Evolutionary conservation across 2,113 vertebrate genomes (phyloP).

Genomic region (Mormyrus lacerda): DNA sequence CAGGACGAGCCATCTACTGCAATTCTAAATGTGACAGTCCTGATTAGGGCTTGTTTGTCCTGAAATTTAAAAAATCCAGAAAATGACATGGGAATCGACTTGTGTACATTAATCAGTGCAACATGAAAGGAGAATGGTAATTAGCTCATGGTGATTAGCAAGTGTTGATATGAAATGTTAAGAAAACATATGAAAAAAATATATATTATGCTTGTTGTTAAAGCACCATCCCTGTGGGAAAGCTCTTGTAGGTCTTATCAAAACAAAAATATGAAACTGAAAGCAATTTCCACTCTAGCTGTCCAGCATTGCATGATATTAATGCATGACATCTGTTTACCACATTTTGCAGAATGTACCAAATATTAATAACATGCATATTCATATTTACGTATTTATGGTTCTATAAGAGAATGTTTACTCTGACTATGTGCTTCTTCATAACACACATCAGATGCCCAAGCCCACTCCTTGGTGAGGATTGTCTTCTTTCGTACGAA

Average conservation of each 20-base stretch:
- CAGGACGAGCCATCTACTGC: constrained; percentile 4
- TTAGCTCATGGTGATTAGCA: constrained; percentile 61
- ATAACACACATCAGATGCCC: neutral
- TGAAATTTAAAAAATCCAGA: constrained; percentile 49
- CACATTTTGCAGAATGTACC: constrained; percentile 3
- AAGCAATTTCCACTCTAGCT: constrained; percentile 8
- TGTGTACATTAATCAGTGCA: constrained; percentile 55
- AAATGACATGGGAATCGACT: constrained; percentile 66
- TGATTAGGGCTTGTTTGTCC: constrained; percentile 67
- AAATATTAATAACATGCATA: constrained; percentile 12
- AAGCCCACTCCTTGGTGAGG: neutral
- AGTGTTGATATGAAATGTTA: constrained; percentile 51
- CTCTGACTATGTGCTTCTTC: neutral
- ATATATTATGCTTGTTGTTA: constrained; percentile 36
- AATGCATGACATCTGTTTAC: constrained; percentile 13
- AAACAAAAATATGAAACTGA: constrained; percentile 24
- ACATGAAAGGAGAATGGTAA: constrained; percentile 64
- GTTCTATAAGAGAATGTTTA: neutral
- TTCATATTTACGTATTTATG: constrained; percentile 2
- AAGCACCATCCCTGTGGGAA: constrained; percentile 32
- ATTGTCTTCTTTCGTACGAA: neutral
- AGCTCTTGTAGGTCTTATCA: constrained; percentile 40
- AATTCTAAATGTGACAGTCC: constrained; percentile 40
- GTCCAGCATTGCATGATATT: neutral
- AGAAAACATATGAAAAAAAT: constrained; percentile 32